phyloP scores from a whole-genome alignment of 2,113 vertebrate genomes.

The Theristicus caerulescens region DNA sequence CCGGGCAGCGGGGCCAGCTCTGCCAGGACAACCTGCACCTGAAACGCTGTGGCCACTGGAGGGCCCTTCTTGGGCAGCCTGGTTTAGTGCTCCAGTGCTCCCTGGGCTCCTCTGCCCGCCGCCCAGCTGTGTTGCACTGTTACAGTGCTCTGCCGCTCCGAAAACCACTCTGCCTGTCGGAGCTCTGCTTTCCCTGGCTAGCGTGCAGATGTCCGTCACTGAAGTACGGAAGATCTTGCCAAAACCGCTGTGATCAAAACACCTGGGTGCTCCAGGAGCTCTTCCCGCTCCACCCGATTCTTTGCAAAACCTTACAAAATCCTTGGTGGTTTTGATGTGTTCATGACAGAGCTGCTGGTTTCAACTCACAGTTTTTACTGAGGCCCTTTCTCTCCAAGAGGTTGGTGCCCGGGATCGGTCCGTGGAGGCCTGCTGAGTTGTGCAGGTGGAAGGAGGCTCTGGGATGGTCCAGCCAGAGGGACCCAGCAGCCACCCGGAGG shows the following conservation, averaged over 20 bases:
- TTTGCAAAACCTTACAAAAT: neutral
- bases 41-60: neutral
- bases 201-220: neutral
- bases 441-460: neutral
- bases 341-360: neutral
- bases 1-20: neutral
- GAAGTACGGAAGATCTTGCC: neutral
- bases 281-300: neutral
- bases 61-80: rapidly evolving
- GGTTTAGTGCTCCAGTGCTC: neutral
- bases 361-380: neutral
- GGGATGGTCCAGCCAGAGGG: neutral
- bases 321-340: neutral
- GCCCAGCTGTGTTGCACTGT: neutral
- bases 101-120: neutral
- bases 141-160: neutral
- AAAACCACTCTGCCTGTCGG: neutral
- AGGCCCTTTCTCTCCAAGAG: neutral
- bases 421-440: rapidly evolving
- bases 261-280: neutral
- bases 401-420: neutral
- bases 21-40: neutral
- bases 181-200: neutral
- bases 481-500: neutral
- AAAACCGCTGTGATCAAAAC: neutral